Evolutionary conservation across 2,888 invertebrate species (phyloP), one percentile per base, ranked within the genome.

Genomic region (Parapristionchus giblindavisi): DNA sequence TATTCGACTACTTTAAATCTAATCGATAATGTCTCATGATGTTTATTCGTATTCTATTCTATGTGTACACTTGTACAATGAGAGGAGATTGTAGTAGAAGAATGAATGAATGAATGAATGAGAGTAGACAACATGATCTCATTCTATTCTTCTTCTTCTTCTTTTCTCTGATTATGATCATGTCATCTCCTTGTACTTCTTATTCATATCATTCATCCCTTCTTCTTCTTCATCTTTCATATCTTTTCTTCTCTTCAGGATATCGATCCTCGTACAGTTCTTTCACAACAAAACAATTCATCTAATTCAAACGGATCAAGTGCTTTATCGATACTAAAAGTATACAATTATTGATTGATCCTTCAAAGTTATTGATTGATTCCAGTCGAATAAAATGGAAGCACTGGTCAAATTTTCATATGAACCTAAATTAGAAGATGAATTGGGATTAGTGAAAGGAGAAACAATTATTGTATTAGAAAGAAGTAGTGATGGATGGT

Each of bases 401-500:
- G 96, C 95, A 48, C 92, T 95, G 76, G 98, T 96, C 84, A 97
- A 97, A 90, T 99, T 96, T 90, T 89, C 89, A 77, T 91, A 91
- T 85, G 89, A 90, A 89, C 96, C 97, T 60, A 95, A 95, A 90
- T 95, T 97, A 89, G 92, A 94, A 1, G 99, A 99, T 88, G 99
- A 99, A 89, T 91, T 99, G 75, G 93, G 95, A 0, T 91, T 99
- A 80, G 93, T 93, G 60, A 99, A 98, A 91, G 97, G 96, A 83
- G 95, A 95, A 75, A 91, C 94, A 85, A 95, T 99, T 83, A 92
- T 94, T 78, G 98, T 99, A 82, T 91, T 98, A 81, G 98, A 99
- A 90, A 98, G 98, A 90, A 96, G 96, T 86, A 96, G 96, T 84
- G 99, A 99, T 90, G 96, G 94, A 78, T 99, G 99, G 99, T 99